Evolutionary conservation across 2,797 vertebrate species (phyloP), one percentile per base, ranked within the genome.

Genomic region (Myotis findleyi): DNA sequence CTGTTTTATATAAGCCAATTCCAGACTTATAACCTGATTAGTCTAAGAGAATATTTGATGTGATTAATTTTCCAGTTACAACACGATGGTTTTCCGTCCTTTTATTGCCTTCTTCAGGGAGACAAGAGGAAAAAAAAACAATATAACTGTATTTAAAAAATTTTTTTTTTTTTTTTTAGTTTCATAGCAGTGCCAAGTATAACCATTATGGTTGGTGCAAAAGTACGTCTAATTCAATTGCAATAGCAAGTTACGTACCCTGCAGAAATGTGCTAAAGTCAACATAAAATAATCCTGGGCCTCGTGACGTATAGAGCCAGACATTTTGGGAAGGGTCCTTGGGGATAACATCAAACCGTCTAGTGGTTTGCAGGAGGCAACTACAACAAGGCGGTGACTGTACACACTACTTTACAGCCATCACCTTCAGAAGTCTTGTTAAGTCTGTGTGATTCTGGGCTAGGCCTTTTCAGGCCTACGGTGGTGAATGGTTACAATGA

Each of bases 1-100:
- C 98, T 98, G 98, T 96, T 98, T 98, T 97, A 97, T 97, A 98
- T 98, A 98, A 98, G 95, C 95, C 94, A 89, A 75, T 98, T 97
- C 96, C 93, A 98, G 96, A 92, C 97, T 98, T 97, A 97, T 97
- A 98, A 98, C 97, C 98, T 98, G 96, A 98, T 98, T 98, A 98
- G 97, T 97, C 90, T 96, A 97, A 95, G 96, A 96, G 96, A 97
- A 64, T 95, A 91, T 98, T 97, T 97, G 96, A 97, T 96, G 96
- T 95, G 73, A 98, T 98, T 98, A 98, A 97, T 98, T 98, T 98
- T 98, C 98, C 98, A 97, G 96, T 97, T 96, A 94, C 94, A 97
- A 95, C 82, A 96, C 1, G 59, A 97, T 88, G 95, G 64, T 38
- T 97, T 87, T 95, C 85, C 93, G 62, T 25, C 27, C 0, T 2